These are phyloP conservation scores for Australoheros scitulus DNA, from an alignment of 2,113 vertebrate species.

Conservation along the genomic window DNA sequence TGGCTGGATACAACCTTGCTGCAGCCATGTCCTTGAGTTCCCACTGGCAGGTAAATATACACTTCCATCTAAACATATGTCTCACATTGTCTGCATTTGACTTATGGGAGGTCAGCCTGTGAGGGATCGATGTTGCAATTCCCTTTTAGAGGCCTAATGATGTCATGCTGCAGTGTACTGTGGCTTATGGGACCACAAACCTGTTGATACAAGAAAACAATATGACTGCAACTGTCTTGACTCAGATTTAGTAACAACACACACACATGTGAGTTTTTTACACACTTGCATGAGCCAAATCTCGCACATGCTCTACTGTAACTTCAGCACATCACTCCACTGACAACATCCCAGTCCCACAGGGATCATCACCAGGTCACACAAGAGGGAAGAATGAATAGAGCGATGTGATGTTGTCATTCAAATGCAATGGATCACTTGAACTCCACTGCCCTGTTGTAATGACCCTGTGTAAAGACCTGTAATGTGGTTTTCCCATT, in stretches of 20 bases:
- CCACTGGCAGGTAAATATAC: constrained; percentile 75
- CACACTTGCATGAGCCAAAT: constrained; percentile 16
- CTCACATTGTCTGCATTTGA: constrained; percentile 60
- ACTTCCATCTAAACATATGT: constrained; percentile 70
- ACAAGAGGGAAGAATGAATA: constrained; percentile 61
- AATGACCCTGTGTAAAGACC: constrained; percentile 72
- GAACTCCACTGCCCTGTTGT: constrained; percentile 68
- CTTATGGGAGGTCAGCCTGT: constrained; percentile 66
- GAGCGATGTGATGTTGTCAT: constrained; percentile 70
- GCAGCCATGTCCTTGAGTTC: constrained; percentile 68
- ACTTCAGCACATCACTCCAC: constrained; percentile 38
- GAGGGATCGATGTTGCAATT: constrained; percentile 67
- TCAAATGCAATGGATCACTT: constrained; percentile 76
- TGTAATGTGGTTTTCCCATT: constrained; percentile 74
- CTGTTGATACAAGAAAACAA: constrained; percentile 54
- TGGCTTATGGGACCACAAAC: constrained; percentile 50
- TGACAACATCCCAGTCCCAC: constrained; percentile 57
- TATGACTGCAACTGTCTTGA: not conserved
- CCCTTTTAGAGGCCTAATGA: constrained; percentile 71
- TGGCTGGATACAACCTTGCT: constrained; percentile 50
- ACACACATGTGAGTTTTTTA: not conserved
- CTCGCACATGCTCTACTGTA: constrained; percentile 27
- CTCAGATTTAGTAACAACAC: not conserved
- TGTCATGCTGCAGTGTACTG: constrained; percentile 56
- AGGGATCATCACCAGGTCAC: constrained; percentile 63